phyloP scores from a whole-genome alignment of 2,797 vertebrate genomes.

The Simalia tracyae region DNA sequence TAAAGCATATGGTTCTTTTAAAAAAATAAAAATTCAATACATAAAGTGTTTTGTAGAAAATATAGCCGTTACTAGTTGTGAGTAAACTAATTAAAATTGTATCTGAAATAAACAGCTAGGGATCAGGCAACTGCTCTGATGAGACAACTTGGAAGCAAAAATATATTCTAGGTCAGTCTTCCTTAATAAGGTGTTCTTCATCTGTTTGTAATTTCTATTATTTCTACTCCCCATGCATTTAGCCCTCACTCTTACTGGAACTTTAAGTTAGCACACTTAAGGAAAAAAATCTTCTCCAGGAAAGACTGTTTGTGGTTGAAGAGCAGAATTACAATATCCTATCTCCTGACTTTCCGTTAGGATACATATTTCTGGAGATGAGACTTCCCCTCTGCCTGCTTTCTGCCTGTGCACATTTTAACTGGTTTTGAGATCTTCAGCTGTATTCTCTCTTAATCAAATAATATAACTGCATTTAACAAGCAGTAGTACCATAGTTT shows the following conservation, averaged over 20 bases:
- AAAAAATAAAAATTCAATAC: neutral
- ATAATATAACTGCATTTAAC: neutral
- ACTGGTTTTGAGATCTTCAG: neutral
- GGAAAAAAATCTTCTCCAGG: neutral
- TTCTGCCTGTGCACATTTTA: neutral
- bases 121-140: neutral
- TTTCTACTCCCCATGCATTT: neutral
- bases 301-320: neutral
- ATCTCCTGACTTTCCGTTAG: neutral
- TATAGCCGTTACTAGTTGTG: neutral
- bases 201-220: neutral
- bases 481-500: neutral
- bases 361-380: neutral
- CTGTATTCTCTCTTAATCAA: neutral
- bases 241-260: neutral
- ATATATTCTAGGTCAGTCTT: neutral
- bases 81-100: neutral
- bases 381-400: neutral
- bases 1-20: neutral
- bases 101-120: neutral
- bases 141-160: neutral
- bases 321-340: neutral
- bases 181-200: neutral
- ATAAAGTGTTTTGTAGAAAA: neutral
- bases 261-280: neutral